Percentiles rank a stretch among this genome's conserved stretches.
Evolutionary conservation across 1,140 invertebrate species (phyloP).

Genomic region (Heliconius himera): DNA sequence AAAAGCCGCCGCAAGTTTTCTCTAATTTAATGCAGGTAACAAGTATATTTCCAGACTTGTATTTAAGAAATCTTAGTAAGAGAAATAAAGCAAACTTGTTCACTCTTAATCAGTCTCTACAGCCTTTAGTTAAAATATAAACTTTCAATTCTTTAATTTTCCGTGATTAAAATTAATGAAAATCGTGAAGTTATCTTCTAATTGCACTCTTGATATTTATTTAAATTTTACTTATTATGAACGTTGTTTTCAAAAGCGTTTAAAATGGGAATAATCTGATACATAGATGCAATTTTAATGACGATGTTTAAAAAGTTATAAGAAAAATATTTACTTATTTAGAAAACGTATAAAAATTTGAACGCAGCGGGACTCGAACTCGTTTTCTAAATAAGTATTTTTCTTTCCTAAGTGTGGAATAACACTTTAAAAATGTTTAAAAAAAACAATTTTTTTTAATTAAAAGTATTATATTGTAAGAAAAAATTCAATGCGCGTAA

Average conservation of each 20-base stretch:
- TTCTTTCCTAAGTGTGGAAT: too few species aligned
- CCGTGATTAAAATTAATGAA: background rate
- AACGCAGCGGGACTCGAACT: too few species aligned
- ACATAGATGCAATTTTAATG: background rate
- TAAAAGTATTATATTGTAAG: background rate
- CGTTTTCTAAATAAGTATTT: too few species aligned
- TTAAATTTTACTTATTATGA: background rate
- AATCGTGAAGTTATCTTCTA: background rate
- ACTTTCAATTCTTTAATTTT: background rate
- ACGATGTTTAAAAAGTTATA: background rate
- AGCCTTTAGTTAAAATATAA: background rate
- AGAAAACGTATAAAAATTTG: too few species aligned
- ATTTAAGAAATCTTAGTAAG: background rate
- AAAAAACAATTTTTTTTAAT: too few species aligned
- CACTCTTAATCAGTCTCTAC: background rate
- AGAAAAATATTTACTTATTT: background rate
- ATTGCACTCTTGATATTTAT: background rate
- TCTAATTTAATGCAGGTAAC: conserved; percentile 6
- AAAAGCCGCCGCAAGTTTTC: background rate
- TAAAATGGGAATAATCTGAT: background rate
- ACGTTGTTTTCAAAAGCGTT: background rate
- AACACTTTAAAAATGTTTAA: too few species aligned
- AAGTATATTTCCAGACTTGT: background rate
- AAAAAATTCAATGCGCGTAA: too few species aligned
- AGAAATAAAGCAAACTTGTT: background rate